Evolutionary conservation across 2,888 invertebrate species (phyloP).

Genomic region (Anthoptus insignis): DNA sequence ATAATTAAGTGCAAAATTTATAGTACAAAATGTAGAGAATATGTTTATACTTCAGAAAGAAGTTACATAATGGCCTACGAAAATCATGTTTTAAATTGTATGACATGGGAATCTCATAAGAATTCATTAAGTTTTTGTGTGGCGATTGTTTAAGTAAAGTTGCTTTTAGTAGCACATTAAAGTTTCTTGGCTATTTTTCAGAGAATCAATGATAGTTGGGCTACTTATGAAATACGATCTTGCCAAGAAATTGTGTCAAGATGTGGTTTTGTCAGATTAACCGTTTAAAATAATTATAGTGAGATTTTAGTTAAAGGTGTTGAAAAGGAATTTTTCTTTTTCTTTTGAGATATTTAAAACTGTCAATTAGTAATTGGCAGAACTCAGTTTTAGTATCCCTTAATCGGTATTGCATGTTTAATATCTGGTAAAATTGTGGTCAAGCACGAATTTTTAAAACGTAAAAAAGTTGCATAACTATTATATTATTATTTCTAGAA

Average conservation of each 20-base stretch:
- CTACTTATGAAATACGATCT: slow-evolving; percentile 24
- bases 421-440: too few species aligned
- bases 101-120: neutral
- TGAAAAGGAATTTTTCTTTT: slow-evolving; percentile 1
- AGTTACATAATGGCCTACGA: too few species aligned
- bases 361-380: too few species aligned
- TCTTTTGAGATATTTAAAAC: neutral
- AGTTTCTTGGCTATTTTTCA: slow-evolving; percentile 24
- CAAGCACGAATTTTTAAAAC: too few species aligned
- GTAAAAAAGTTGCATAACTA: too few species aligned
- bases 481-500: too few species aligned
- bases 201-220: slow-evolving; percentile 8
- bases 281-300: slow-evolving; percentile 1
- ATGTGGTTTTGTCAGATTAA: slow-evolving; percentile 17
- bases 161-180: slow-evolving; percentile 2
- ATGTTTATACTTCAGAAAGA: too few species aligned
- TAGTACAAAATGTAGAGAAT: too few species aligned
- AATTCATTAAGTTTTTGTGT: neutral
- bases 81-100: too few species aligned
- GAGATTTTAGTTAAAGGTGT: slow-evolving; percentile 7
- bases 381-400: too few species aligned
- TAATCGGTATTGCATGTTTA: too few species aligned
- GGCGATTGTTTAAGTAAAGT: neutral
- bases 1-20: too few species aligned
- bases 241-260: slow-evolving; percentile 29